phyloP scores from a whole-genome alignment of 2,888 invertebrate genomes.

The Synanthedon vespiformis region DNA sequence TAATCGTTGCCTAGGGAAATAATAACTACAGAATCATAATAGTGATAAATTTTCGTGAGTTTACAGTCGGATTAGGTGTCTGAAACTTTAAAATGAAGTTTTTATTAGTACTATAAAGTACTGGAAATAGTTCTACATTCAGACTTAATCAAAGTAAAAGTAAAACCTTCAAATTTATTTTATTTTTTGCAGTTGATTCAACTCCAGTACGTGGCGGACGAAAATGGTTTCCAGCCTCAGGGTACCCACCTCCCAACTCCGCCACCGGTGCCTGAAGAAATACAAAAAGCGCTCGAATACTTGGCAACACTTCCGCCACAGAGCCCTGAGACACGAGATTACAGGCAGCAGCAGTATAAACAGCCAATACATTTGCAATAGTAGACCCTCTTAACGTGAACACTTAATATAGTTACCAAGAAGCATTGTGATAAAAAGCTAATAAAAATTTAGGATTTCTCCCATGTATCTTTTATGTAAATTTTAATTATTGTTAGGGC shows the following conservation, averaged over 20 bases:
- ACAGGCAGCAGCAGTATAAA: conserved; percentile 14
- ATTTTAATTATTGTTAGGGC: neutral
- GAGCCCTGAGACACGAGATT: conserved; percentile 28
- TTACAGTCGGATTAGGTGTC: too few relatives aligned
- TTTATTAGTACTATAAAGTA: too few relatives aligned
- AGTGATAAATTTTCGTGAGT: too few relatives aligned
- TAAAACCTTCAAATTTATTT: neutral
- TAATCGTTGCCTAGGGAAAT: too few relatives aligned
- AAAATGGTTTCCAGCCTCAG: conserved; percentile 79
- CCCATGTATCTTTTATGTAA: neutral
- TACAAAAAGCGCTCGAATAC: conserved; percentile 74
- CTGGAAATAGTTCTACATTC: too few relatives aligned
- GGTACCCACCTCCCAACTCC: conserved; percentile 74
- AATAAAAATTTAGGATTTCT: neutral
- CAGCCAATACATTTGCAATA: neutral
- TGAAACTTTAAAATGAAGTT: too few relatives aligned
- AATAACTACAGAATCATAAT: too few relatives aligned
- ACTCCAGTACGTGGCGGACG: conserved; percentile 76
- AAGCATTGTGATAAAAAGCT: neutral
- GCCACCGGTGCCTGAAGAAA: conserved; percentile 77
- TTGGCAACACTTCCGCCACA: conserved; percentile 73
- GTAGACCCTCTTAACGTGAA: neutral
- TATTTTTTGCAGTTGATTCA: conserved; percentile 58
- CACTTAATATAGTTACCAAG: neutral
- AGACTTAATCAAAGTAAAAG: neutral